phyloP scores from a whole-genome alignment of 1,140 invertebrate genomes.

The Ridgeia piscesae region DNA sequence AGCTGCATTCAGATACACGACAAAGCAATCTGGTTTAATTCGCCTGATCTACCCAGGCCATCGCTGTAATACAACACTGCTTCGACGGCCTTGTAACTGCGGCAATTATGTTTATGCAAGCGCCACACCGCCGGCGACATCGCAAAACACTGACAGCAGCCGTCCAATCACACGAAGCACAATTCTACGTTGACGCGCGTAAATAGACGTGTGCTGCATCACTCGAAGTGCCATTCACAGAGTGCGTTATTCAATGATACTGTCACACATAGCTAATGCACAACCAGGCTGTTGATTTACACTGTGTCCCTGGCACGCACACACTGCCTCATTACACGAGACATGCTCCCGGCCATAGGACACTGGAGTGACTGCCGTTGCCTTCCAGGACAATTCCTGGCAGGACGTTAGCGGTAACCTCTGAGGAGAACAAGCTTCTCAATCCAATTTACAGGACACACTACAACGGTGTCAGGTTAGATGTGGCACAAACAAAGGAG shows the following conservation, averaged over 20 bases:
- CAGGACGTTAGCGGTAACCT: no score
- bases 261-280: background rate
- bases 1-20: background rate
- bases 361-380: no score
- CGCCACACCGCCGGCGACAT: background rate
- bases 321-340: background rate
- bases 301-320: background rate
- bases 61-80: background rate
- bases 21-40: background rate
- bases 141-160: background rate
- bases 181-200: background rate
- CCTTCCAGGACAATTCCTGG: no score
- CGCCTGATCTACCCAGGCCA: background rate
- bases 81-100: background rate
- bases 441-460: no score
- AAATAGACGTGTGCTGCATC: background rate
- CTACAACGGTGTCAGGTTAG: no score
- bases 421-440: no score
- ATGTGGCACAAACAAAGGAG: no score
- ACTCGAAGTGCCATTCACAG: background rate
- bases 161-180: background rate
- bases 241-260: background rate
- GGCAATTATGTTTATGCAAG: background rate
- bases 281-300: no score
- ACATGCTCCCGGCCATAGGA: no score